Evolutionary conservation across 2,113 vertebrate genomes (phyloP), one percentile per base, ranked within the genome.

Genomic region (Phasianus colchicus): DNA sequence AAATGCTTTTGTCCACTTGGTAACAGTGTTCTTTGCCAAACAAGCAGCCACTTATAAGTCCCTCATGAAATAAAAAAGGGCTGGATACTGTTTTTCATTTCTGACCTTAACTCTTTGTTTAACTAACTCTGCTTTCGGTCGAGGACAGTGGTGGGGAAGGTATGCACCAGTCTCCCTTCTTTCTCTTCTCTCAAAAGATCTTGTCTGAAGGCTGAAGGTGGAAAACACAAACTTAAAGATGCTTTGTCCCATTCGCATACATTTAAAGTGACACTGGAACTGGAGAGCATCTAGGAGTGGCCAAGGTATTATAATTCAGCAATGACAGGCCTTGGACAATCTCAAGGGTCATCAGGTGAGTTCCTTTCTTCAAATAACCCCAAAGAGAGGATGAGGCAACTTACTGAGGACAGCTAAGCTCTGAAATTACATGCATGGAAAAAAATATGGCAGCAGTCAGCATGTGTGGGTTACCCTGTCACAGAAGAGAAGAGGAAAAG

Each of bases 111-210:
- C 0, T 5, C 20, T 19, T 29, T 7, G 1, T 43, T 71, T 20
- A 55, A 36, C 6, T 5, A 15, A 15, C 24, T 52, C 11, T 29
- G n/a, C 25, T 86, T 48, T 64, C 16, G 42, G 2, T 3, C 0
- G 1, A 24, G 50, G 19, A 5, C 13, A 6, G 7, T 2, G 17
- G 48, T 34, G 7, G 32, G 11, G 6, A 12, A 42, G n/a, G n/a
- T 16, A 11, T 4, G 0, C 0, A 1, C 29, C 16, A 4, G 2
- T 24, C 16, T 3, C 16, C 6, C 15, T 15, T n/a, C 10, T 10
- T 8, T 20, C 6, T 27, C 40, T 52, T 11, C 54, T 60, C 54
- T 34, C 48, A 11, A 9, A 47, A 61, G 21, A 14, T 4, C 21
- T n/a, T 24, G 19, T 25, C 71, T 27, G 25, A 11, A 61, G 61